These are phyloP conservation scores for Carduelis carduelis DNA, from an alignment of 2,797 vertebrate genomes.

Conservation along the genomic window DNA sequence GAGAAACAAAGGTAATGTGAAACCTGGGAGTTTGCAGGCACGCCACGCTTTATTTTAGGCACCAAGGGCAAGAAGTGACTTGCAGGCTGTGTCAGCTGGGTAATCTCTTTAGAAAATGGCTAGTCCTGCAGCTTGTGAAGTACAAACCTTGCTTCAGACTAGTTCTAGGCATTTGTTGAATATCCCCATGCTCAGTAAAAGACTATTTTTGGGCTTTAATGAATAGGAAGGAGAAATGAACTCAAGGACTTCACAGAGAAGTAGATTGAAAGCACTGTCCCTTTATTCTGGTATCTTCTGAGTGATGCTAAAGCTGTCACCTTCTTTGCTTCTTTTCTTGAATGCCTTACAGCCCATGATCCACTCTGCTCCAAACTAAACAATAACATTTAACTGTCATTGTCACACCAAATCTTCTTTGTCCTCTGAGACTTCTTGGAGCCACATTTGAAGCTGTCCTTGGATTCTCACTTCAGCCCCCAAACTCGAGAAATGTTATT, in stretches of 20 bases:
- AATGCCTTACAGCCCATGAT: background rate
- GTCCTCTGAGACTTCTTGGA: background rate
- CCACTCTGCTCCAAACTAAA: background rate
- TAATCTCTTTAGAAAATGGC: background rate
- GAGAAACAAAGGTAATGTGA: background rate
- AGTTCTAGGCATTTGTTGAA: background rate
- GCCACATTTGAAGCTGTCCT: background rate
- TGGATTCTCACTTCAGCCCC: background rate
- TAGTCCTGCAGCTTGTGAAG: background rate
- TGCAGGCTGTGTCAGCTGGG: background rate
- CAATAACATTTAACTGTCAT: background rate
- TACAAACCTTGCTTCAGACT: background rate
- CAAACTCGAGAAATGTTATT: background rate
- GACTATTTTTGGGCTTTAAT: background rate
- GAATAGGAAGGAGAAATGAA: background rate
- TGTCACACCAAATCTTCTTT: background rate
- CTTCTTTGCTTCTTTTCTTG: background rate
- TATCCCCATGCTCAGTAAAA: background rate
- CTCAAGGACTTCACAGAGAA: background rate
- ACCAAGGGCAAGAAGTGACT: slow-evolving; percentile 4
- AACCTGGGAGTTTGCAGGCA: background rate
- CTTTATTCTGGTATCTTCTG: background rate
- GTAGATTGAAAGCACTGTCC: background rate
- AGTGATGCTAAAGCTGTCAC: background rate
- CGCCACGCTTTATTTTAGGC: background rate